phyloP scores from a whole-genome alignment of 2,797 vertebrate genomes.

The Pelochelys cantorii region DNA sequence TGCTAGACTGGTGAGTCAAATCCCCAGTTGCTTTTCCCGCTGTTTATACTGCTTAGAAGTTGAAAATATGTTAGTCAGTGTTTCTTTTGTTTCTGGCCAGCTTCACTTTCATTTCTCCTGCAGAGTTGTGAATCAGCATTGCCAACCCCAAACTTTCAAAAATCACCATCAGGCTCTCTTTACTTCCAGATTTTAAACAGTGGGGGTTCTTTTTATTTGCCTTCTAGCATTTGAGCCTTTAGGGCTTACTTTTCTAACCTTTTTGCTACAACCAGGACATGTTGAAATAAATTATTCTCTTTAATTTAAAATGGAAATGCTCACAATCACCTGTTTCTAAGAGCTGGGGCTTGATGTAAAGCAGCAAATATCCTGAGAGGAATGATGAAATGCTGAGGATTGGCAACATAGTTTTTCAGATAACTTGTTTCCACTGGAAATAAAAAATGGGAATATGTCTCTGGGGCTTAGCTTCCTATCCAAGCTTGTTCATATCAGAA shows the following conservation, averaged over 20 bases:
- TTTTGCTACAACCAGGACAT: not conserved
- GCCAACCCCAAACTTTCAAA: not conserved
- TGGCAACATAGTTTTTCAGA: not conserved
- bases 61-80: not conserved
- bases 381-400: fast-evolving
- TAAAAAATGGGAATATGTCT: not conserved
- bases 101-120: not conserved
- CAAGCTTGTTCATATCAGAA: fast-evolving
- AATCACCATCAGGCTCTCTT: not conserved
- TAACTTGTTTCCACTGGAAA: not conserved
- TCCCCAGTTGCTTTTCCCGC: not conserved
- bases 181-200: not conserved
- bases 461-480: fast-evolving
- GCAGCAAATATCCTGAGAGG: not conserved
- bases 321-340: not conserved
- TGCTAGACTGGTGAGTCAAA: not conserved
- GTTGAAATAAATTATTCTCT: not conserved
- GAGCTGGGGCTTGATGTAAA: not conserved
- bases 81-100: not conserved
- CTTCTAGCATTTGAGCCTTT: not conserved
- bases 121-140: not conserved
- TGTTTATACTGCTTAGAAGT: not conserved
- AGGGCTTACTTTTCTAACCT: not conserved
- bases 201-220: not conserved
- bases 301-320: not conserved